Base-by-base conservation (phyloP, 2,888 invertebrate species). In the Spodoptera littoralis region DNA sequence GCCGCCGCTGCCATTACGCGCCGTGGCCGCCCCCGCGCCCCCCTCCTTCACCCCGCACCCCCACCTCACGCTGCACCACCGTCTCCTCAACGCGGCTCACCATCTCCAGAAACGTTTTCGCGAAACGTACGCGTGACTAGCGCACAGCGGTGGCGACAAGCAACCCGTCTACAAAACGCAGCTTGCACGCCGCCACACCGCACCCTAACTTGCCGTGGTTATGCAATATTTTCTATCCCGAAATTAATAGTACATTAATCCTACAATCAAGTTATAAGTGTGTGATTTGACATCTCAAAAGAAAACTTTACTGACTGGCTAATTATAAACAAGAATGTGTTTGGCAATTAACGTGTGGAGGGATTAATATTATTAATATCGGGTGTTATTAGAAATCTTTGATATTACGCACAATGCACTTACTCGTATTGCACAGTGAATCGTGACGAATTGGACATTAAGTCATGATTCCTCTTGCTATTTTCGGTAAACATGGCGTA, bases 21-120 rank as follows among this genome's bases (percentile, higher is more conserved):
- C 89, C 24, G 81, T 86, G 5, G 92, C 93, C 62, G 82, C 90
- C 6, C 91, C 93, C 65, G 83, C 91, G 42, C 89, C 94, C 5
- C 93, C 93, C 69, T 60, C 85, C 84, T 82, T 91, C 91, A 74
- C 93, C 76, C 90, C 95, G 83, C 87, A 93, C 91, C 67, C 92
- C 44, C 94, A 92, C 82, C 83, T 91, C 68, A 90, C 93, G 11
- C 89, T 93, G 24, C 93, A 94, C 85, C 88, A 91, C 85, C 96
- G 96, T 66, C 95, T 97, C 52, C 92, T 96, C 73, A 96, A 96
- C 84, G 97, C 97, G 5, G 97, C 96, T 60, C 97, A 97, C 80
- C 95, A 96, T 83, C 93, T 97, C 76, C 97, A 97, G 88, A 96
- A 96, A 84, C 95, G 96, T 62, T 96, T 97, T 89, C 92, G 96